A percentile compares a stretch with the other conserved stretches of the same genome.
phyloP scores from a whole-genome alignment of 2,113 vertebrate genomes.

The Arenaria interpres region DNA sequence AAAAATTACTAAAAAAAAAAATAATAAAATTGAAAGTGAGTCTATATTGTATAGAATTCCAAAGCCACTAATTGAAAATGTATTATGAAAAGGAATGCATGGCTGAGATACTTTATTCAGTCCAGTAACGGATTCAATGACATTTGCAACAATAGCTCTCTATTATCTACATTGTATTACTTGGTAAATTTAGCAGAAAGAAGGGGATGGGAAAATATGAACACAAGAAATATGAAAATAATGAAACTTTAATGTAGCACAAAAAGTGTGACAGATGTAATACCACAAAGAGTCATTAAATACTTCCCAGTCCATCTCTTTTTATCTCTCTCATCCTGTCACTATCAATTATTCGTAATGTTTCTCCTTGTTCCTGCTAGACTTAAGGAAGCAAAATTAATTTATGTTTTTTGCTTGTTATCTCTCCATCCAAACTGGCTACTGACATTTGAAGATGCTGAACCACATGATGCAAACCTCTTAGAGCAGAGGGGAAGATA shows the following conservation, averaged over 20 bases:
- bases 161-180: conserved; percentile 78
- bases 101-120: conserved; percentile 64
- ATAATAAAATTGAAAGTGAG: neutral
- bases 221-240: conserved; percentile 81
- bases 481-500: neutral
- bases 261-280: conserved; percentile 77
- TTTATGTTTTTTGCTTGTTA: conserved; percentile 21
- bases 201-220: conserved; percentile 74
- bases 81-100: conserved; percentile 64
- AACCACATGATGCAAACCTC: neutral
- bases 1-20: neutral
- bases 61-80: conserved; percentile 70
- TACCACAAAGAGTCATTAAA: conserved; percentile 75
- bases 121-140: conserved; percentile 69
- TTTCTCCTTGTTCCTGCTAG: conserved; percentile 44
- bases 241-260: conserved; percentile 81
- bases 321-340: conserved; percentile 68
- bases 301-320: conserved; percentile 73
- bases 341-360: conserved; percentile 69
- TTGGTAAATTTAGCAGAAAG: conserved; percentile 83
- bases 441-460: neutral
- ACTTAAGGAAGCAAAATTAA: conserved; percentile 44
- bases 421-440: conserved; percentile 13
- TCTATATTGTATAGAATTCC: conserved; percentile 44
- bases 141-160: conserved; percentile 74